Conservation (phyloP, 2,113 vertebrate genomes). For the Thamnophis sirtalis region DNA sequence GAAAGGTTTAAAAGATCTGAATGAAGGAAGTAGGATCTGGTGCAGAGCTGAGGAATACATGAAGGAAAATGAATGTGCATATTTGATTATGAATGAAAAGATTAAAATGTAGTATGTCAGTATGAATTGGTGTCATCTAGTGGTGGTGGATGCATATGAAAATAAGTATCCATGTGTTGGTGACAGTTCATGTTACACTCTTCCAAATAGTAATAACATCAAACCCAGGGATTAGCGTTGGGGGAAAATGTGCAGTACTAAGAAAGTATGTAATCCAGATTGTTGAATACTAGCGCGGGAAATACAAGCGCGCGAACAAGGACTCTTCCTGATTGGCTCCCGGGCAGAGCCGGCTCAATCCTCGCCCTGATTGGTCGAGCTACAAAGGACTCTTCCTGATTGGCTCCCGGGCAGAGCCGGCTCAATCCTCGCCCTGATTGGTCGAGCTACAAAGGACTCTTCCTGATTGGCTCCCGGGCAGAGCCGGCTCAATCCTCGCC, state of each 20-base stretch:
- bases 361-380: no score
- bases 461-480: no score
- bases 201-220: not conserved
- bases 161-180: not conserved
- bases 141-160: not conserved
- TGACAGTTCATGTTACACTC: not conserved
- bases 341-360: no score
- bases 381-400: no score
- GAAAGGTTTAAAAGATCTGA: not conserved
- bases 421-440: no score
- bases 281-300: no score
- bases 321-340: no score
- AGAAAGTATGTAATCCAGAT: not conserved
- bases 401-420: no score
- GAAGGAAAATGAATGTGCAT: not conserved
- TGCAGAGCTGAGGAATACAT: not conserved
- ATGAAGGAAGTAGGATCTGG: not conserved
- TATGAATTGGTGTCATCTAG: not conserved
- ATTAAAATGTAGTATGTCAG: not conserved
- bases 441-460: no score
- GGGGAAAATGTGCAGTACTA: not conserved
- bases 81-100: not conserved
- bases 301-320: no score
- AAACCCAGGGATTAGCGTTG: not conserved
- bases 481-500: no score